Conservation (phyloP, 1,140 invertebrate species). For the Drosophila melanogaster region Release_6_plus_ISO1_MT NC_004354.4:598501-599000, state of each 20-base stretch:
- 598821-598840: constrained; percentile 82
- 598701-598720: constrained; percentile 29
- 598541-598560: constrained; percentile 4
- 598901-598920: constrained; percentile 11
- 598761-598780: constrained; percentile 75
- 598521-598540: background rate
- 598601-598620: background rate
- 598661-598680: constrained; percentile 11
- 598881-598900: constrained; percentile 11
- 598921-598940: constrained; percentile 28
- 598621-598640: constrained; percentile 2
- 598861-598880: constrained; percentile 19
- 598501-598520: background rate
- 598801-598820: constrained; percentile 80
- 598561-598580: constrained; percentile 43
- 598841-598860: constrained; percentile 82
- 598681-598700: constrained; percentile 5
- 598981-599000: constrained; percentile 12
- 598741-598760: constrained; percentile 9
- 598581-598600: constrained; percentile 4
- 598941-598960: constrained; percentile 60
- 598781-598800: constrained; percentile 78
- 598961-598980: constrained; percentile 40
- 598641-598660: constrained; percentile 23
- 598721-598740: constrained; percentile 13